phyloP scores from a whole-genome alignment of 2,888 invertebrate species.

The Dolichomitus sp. region DNA sequence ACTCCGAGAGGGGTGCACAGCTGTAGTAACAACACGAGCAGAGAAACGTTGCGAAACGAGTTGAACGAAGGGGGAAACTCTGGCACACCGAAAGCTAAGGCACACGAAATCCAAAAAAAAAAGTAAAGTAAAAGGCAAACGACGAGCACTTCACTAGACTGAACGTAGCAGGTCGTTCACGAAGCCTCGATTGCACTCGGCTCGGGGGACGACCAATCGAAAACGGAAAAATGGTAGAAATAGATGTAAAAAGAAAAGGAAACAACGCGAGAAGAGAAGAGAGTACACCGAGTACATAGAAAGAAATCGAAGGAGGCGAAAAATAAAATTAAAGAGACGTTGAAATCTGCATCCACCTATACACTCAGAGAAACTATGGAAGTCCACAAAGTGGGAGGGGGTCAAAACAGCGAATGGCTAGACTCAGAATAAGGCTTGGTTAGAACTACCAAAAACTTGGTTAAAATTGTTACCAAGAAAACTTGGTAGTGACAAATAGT shows the following conservation, averaged over 20 bases:
- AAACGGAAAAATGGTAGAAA: slow-evolving; percentile 20
- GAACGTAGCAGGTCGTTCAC: slow-evolving; percentile 26
- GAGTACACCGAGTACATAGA: neutral
- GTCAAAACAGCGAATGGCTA: too few relatives aligned
- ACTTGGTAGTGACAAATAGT: too few relatives aligned
- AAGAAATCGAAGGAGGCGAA: neutral
- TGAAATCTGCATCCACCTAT: neutral
- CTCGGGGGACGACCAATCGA: slow-evolving; percentile 64
- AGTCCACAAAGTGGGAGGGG: too few relatives aligned
- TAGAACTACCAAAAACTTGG: too few relatives aligned
- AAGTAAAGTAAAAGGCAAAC: slow-evolving; percentile 27
- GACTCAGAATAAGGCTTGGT: too few relatives aligned
- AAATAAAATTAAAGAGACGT: neutral
- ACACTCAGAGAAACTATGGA: too few relatives aligned
- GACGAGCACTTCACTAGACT: slow-evolving; percentile 14
- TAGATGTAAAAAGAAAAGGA: slow-evolving; percentile 13
- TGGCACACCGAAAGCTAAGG: slow-evolving; percentile 48
- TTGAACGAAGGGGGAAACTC: slow-evolving; percentile 42
- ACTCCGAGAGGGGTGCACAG: slow-evolving; percentile 40
- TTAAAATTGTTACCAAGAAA: too few relatives aligned
- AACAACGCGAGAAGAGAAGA: neutral
- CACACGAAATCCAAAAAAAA: slow-evolving; percentile 36
- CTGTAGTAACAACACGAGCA: neutral
- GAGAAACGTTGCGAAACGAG: slow-evolving; percentile 36
- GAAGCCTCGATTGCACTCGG: slow-evolving; percentile 32